Evolutionary conservation across 2,888 invertebrate genomes (phyloP).

Genomic region (Pseudeuparius sepicola): DNA sequence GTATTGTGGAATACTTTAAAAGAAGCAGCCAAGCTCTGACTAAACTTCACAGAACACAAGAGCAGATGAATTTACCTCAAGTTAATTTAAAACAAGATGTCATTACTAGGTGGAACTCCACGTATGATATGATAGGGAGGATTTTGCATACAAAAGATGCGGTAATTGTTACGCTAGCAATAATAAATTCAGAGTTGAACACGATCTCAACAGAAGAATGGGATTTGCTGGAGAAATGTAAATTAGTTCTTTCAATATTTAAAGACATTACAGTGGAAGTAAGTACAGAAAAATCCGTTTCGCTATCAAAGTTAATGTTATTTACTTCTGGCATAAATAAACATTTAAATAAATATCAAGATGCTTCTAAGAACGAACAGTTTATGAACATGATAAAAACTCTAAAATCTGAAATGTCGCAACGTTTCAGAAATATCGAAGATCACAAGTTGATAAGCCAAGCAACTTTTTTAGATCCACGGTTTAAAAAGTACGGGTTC

Average conservation of each 20-base stretch:
- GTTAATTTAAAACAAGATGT: conserved; percentile 10
- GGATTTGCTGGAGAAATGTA: neutral
- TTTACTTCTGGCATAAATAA: neutral
- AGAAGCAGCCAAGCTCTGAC: conserved; percentile 6
- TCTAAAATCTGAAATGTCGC: neutral
- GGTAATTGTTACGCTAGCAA: conserved; percentile 3
- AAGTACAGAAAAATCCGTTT: conserved; percentile 3
- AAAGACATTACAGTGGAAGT: conserved; percentile 1
- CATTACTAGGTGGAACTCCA: conserved; percentile 10
- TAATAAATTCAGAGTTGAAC: too few species aligned
- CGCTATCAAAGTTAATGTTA: neutral
- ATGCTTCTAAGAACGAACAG: neutral
- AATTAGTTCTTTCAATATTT: conserved; percentile 1
- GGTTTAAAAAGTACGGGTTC: conserved; percentile 14
- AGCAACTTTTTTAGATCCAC: conserved; percentile 13
- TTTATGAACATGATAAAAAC: conserved; percentile 1
- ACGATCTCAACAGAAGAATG: conserved; percentile 1
- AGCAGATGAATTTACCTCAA: conserved; percentile 13
- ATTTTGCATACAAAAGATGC: conserved; percentile 5
- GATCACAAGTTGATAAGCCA: conserved; percentile 8
- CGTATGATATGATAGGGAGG: conserved; percentile 7
- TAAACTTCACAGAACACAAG: conserved; percentile 7
- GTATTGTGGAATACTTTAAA: conserved; percentile 19
- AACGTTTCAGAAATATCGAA: conserved; percentile 9
- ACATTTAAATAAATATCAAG: neutral